These are phyloP conservation scores for Athalia rosae DNA, from an alignment of 2,888 invertebrate genomes.

Conservation along the genomic window DNA sequence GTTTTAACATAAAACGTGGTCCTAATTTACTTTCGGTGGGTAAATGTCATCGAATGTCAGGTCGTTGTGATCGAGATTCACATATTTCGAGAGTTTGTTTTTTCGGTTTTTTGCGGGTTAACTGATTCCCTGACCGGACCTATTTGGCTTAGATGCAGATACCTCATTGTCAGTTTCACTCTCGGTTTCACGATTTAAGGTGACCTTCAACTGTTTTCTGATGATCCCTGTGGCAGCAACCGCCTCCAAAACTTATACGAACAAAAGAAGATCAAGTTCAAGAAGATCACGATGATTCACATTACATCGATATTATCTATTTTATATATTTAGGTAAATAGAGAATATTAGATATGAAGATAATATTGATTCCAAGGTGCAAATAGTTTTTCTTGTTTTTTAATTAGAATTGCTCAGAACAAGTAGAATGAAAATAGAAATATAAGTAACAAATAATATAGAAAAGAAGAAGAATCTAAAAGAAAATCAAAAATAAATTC, in stretches of 20 bases:
- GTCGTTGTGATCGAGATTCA: not conserved
- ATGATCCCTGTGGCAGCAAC: constrained; percentile 73
- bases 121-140: constrained; percentile 27
- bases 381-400: too few relatives aligned
- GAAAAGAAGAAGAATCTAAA: too few relatives aligned
- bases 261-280: constrained; percentile 55
- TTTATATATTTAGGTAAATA: constrained; percentile 35
- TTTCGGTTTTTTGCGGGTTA: not conserved
- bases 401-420: too few relatives aligned
- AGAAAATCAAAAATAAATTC: too few relatives aligned
- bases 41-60: constrained; percentile 15
- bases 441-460: too few relatives aligned
- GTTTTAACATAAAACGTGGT: too few relatives aligned
- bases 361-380: too few relatives aligned
- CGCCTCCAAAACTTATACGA: constrained; percentile 69
- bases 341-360: too few relatives aligned
- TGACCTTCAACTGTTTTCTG: constrained; percentile 70
- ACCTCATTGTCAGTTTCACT: constrained; percentile 44
- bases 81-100: not conserved
- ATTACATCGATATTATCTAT: constrained; percentile 49
- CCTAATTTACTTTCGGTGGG: not conserved
- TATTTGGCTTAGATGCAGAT: not conserved
- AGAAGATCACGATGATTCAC: constrained; percentile 5
- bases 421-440: too few relatives aligned
- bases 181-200: constrained; percentile 60